phyloP scores from a whole-genome alignment of 1,140 invertebrate genomes.

The Apis dorsata region DNA sequence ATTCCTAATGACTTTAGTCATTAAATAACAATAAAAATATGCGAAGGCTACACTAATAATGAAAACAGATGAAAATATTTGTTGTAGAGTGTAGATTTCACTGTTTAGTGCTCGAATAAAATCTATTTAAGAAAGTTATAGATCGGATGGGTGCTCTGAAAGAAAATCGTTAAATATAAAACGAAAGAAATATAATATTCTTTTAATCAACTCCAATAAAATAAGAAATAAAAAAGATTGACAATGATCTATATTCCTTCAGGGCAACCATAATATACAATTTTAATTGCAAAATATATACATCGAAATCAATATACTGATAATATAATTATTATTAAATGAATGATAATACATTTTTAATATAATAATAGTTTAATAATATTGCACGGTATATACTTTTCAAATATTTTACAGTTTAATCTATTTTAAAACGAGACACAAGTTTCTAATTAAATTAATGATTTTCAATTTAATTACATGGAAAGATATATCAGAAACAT shows the following conservation, averaged over 20 bases:
- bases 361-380: neutral
- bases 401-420: neutral
- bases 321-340: neutral
- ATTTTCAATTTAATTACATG: neutral
- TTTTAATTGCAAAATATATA: neutral
- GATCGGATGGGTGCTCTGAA: constrained; percentile 1
- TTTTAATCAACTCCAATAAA: neutral
- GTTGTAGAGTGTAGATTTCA: constrained; percentile 68
- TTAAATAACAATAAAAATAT: constrained; percentile 34
- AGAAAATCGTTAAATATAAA: neutral
- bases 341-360: neutral
- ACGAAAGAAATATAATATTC: neutral
- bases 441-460: neutral
- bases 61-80: constrained; percentile 48
- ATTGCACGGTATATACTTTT: neutral
- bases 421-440: neutral
- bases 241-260: constrained; percentile 1
- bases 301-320: neutral
- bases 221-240: neutral
- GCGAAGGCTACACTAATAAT: constrained; percentile 43
- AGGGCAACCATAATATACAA: neutral
- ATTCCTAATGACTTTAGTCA: constrained; percentile 22
- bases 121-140: constrained; percentile 64
- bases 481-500: neutral
- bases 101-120: constrained; percentile 72